Evolutionary conservation across 1,140 invertebrate species (phyloP).

Genomic region (Micrasema longulum): DNA sequence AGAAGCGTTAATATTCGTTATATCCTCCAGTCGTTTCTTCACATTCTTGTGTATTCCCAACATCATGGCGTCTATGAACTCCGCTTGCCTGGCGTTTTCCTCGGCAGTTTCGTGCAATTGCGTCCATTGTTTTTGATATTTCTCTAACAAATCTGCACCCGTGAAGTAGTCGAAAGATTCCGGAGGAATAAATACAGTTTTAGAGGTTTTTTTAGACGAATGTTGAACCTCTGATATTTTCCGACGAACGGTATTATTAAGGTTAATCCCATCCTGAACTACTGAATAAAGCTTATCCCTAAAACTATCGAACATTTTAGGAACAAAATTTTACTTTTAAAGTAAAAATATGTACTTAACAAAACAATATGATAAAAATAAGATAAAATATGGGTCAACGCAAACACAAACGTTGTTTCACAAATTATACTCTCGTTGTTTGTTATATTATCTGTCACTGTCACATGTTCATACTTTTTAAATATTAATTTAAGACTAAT

Average conservation of each 20-base stretch:
- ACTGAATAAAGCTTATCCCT: constrained; percentile 53
- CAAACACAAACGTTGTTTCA: constrained; percentile 19
- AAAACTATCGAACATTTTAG: constrained; percentile 49
- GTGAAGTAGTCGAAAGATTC: constrained; percentile 32
- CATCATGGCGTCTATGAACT: constrained; percentile 43
- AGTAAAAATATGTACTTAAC: neutral
- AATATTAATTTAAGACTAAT: neutral
- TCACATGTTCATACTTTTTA: constrained; percentile 33
- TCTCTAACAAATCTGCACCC: constrained; percentile 43
- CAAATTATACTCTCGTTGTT: too few relatives aligned
- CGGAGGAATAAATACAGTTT: neutral
- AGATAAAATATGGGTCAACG: constrained; percentile 5
- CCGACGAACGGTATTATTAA: constrained; percentile 44
- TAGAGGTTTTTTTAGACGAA: constrained; percentile 6
- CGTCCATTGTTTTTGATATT: constrained; percentile 50
- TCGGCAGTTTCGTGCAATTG: constrained; percentile 46
- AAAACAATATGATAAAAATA: constrained; percentile 10
- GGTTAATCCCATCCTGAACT: constrained; percentile 52
- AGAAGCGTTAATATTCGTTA: constrained; percentile 37
- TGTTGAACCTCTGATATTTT: constrained; percentile 47
- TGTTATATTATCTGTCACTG: constrained; percentile 35
- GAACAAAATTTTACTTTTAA: neutral
- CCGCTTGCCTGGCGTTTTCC: constrained; percentile 43
- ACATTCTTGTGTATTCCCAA: constrained; percentile 38
- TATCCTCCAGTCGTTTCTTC: constrained; percentile 37